Percentiles rank a stretch among this genome's conserved stretches.
Conservation (phyloP, 2,888 invertebrate species). For the Neocrepidodera transversa region DNA sequence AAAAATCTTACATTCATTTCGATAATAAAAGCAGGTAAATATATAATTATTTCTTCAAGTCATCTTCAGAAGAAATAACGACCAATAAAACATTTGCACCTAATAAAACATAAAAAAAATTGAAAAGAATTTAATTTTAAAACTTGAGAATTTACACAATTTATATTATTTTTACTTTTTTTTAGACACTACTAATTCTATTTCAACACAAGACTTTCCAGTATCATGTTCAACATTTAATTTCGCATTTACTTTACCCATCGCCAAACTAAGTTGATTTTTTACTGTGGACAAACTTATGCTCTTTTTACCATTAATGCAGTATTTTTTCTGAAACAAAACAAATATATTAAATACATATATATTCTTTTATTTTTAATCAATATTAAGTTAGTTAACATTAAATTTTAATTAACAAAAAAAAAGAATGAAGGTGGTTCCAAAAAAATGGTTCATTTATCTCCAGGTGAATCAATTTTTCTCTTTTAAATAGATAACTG, state of each 20-base stretch:
- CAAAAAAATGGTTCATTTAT: too few species aligned
- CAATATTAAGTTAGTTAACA: background rate
- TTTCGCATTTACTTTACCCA: conserved; percentile 57
- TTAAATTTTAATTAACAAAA: too few species aligned
- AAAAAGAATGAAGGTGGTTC: too few species aligned
- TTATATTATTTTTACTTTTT: background rate
- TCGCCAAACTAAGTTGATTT: conserved; percentile 58
- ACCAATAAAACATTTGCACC: background rate
- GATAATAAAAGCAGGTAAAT: too few species aligned
- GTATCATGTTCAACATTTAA: conserved; percentile 58
- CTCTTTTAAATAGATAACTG: too few species aligned
- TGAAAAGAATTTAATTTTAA: background rate
- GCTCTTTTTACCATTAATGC: conserved; percentile 54
- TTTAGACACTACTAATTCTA: conserved; percentile 11
- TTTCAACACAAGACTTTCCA: conserved; percentile 50
- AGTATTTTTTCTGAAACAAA: conserved; percentile 52
- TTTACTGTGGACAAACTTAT: conserved; percentile 60
- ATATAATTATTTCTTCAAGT: too few species aligned
- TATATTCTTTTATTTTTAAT: too few species aligned
- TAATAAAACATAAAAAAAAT: background rate
- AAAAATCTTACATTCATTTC: too few species aligned
- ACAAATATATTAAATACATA: too few species aligned
- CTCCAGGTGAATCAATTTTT: too few species aligned
- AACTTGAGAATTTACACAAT: background rate
- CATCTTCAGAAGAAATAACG: too few species aligned